These are phyloP conservation scores for Arctocebus calabarensis DNA, from an alignment of 2,797 vertebrate genomes.

Conservation along the genomic window DNA sequence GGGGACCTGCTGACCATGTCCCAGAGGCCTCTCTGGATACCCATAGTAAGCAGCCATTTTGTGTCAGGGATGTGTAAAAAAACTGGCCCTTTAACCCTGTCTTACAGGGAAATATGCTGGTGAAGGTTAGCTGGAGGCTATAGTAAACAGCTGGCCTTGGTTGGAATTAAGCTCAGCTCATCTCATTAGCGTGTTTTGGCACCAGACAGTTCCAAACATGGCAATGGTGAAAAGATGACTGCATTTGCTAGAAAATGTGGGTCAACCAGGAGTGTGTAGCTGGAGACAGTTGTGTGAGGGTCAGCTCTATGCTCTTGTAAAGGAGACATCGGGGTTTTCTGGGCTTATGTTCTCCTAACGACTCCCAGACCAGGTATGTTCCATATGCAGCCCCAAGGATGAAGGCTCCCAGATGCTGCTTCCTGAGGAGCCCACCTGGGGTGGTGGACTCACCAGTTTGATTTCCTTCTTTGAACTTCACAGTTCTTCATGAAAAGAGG, in stretches of 20 bases:
- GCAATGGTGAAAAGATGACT: neutral
- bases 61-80: neutral
- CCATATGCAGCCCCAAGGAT: neutral
- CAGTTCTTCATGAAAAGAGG: neutral
- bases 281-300: neutral
- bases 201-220: neutral
- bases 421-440: neutral
- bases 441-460: neutral
- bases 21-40: neutral
- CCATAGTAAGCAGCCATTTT: neutral
- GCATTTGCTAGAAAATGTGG: slow-evolving; percentile 2
- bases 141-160: neutral
- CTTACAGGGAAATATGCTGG: neutral
- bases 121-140: neutral
- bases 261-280: neutral
- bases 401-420: neutral
- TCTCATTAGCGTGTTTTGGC: neutral
- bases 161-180: neutral
- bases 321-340: slow-evolving; percentile 53
- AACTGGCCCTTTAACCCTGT: neutral
- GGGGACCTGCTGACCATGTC: neutral
- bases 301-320: slow-evolving; percentile 20
- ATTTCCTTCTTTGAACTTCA: neutral
- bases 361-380: neutral
- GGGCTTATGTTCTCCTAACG: slow-evolving; percentile 7